phyloP scores from a whole-genome alignment of 92 coral and sea anemone genomes.

The Porites evermanni region DNA sequence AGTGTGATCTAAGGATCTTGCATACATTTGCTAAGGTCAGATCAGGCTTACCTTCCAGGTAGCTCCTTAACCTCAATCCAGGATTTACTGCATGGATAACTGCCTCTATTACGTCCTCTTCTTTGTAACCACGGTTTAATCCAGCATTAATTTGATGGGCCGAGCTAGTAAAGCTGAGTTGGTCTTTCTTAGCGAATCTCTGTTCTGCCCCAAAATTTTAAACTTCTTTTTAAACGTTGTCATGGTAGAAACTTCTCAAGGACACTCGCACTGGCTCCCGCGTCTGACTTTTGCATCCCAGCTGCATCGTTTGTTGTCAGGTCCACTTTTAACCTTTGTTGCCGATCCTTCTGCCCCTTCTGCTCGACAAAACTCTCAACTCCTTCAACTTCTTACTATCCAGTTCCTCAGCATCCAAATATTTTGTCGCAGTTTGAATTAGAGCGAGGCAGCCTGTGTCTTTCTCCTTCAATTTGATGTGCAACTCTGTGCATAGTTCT shows the following conservation, averaged over 20 bases:
- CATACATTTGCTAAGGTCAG: slow-evolving; percentile 11
- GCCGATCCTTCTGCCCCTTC: neutral
- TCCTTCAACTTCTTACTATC: neutral
- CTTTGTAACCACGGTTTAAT: neutral
- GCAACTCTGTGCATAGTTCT: slow-evolving; percentile 1
- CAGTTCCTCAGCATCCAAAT: slow-evolving; percentile 12
- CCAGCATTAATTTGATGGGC: slow-evolving; percentile 5
- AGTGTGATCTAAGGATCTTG: slow-evolving; percentile 21
- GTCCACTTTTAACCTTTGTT: slow-evolving; percentile 3
- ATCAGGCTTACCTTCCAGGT: slow-evolving; percentile 26
- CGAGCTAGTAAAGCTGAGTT: slow-evolving; percentile 10
- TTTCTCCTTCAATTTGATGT: neutral
- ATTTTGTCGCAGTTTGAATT: slow-evolving; percentile 1
- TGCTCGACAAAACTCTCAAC: neutral
- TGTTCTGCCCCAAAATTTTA: no score
- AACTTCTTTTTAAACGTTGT: no score
- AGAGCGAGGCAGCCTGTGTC: slow-evolving; percentile 5
- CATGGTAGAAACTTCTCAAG: no score
- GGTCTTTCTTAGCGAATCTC: neutral
- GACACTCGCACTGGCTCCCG: no score
- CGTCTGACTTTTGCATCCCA: no score
- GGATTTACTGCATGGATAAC: slow-evolving; percentile 13
- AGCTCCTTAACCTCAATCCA: slow-evolving; percentile 15
- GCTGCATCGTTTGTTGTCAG: neutral
- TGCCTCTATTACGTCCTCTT: slow-evolving; percentile 1